Conservation (phyloP, 2,797 vertebrate genomes). For the Tenualosa ilisha region DNA sequence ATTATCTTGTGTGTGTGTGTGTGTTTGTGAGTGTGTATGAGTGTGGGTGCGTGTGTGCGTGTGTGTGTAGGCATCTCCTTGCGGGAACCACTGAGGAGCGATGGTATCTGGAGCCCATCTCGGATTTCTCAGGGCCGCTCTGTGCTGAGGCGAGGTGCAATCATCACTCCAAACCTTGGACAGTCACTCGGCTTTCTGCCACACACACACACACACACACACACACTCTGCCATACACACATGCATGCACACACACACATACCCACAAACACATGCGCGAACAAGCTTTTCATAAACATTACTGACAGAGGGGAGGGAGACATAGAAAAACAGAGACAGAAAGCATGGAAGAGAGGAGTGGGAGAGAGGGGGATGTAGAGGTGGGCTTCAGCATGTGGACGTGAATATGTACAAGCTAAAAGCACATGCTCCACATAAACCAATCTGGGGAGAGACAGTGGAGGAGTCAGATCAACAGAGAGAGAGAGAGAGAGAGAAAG, state of each 20-base stretch:
- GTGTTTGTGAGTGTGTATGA: conserved; percentile 34
- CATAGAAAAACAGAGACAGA: conserved; percentile 35
- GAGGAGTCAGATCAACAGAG: conserved; percentile 39
- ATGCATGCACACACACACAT: not conserved
- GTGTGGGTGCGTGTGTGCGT: conserved; percentile 6
- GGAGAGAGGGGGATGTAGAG: not conserved
- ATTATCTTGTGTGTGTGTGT: conserved; percentile 5
- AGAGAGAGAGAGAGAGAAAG: conserved; percentile 25
- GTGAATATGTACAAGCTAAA: conserved; percentile 38
- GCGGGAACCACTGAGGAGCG: conserved; percentile 76
- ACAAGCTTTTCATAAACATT: not conserved
- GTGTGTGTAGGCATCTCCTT: conserved; percentile 66
- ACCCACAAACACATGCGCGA: not conserved
- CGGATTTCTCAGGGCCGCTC: conserved; percentile 71
- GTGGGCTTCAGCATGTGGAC: not conserved
- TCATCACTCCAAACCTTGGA: conserved; percentile 74
- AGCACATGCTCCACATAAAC: conserved; percentile 53
- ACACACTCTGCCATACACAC: not conserved
- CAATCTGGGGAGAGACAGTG: conserved; percentile 25
- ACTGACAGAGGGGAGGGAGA: not conserved
- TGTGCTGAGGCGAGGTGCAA: conserved; percentile 62
- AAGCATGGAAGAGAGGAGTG: conserved; percentile 35
- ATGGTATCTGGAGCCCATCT: conserved; percentile 72
- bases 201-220: conserved; percentile 14
- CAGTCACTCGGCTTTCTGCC: conserved; percentile 48